Evolutionary conservation across 2,113 vertebrate genomes (phyloP), one percentile per base, ranked within the genome.

Genomic region (Tauraco erythrolophus): DNA sequence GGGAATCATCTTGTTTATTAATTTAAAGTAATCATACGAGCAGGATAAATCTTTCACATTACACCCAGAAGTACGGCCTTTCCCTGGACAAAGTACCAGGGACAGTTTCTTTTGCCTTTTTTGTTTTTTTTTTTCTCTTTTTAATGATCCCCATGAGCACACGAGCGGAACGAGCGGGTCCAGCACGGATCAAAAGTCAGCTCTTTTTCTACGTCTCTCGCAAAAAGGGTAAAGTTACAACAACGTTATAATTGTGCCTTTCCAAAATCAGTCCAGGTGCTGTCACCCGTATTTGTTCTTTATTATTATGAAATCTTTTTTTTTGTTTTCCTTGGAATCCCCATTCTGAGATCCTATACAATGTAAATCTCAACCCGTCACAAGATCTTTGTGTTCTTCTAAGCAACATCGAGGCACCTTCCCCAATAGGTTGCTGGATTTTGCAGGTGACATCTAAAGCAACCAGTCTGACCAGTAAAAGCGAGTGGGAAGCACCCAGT

Each of bases 161-260:
- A 16, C 0, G 64, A 92, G 30, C 2, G 0, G 57, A 92, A 77
- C 37, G 60, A 96, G 82, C 93, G 51, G 93, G 96, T 95, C 96
- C 95, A 92, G 54, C 74, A 69, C 3, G 1, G 89, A 39, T 53
- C 93, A 45, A 41, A 81, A 65, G 21, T 9, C 78, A 56, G 19
- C 43, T 91, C 54, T 41, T 93, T 78, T 25, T 11, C 74, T 71
- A 24, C 19, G 0, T 31, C 65, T 56, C 53, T 14, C 69, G 15
- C 76, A 27, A 71, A 30, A 85, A 14, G 48, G 22, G 11, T 18
- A 60, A 86, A 86, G 68, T 33, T 41, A 30, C 82, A 50, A 30
- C 82, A 50, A 50, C 1, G 65, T 84, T 62, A 11, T 50, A 28
- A 91, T 79, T 64, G 31, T 70, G 70, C 88, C 88, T 93, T 88